Percentiles rank a stretch among this genome's conserved stretches.
Conservation (phyloP, 2,888 invertebrate genomes). For the Tenodera sinensis region DNA sequence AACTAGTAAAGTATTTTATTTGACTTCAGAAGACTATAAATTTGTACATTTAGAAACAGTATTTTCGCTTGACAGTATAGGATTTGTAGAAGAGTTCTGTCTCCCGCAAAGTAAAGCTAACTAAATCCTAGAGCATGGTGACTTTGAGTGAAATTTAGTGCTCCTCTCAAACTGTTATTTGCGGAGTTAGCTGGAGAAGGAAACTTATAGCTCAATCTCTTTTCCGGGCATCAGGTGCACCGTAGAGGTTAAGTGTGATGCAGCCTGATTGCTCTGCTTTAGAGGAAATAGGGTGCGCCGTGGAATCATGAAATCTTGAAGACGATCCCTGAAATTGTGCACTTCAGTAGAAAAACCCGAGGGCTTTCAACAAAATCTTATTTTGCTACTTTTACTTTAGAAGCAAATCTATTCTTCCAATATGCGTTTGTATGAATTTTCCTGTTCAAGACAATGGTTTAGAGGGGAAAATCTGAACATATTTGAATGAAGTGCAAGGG, state of each 20-base stretch:
- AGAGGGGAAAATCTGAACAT: no score
- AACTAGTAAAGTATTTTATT: no score
- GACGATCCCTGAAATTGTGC: neutral
- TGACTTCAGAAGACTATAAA: no score
- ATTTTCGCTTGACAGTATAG: no score
- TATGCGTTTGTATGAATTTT: no score
- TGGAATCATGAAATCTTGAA: neutral
- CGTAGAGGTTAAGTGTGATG: constrained; percentile 12
- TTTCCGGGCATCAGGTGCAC: neutral
- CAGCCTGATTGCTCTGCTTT: neutral
- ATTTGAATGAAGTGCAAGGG: no score
- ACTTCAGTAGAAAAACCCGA: neutral
- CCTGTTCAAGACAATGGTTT: no score
- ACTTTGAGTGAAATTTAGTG: neutral
- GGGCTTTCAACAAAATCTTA: no score
- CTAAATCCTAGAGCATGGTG: neutral
- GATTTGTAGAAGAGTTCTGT: neutral
- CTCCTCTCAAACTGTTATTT: neutral
- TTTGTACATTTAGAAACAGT: no score
- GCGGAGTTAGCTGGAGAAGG: neutral
- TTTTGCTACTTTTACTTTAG: no score
- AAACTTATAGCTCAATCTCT: neutral
- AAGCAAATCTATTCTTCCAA: no score
- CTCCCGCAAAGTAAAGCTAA: neutral
- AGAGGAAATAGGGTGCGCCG: neutral